Conservation (phyloP, 2,888 invertebrate species). For the Tuta absoluta region DNA sequence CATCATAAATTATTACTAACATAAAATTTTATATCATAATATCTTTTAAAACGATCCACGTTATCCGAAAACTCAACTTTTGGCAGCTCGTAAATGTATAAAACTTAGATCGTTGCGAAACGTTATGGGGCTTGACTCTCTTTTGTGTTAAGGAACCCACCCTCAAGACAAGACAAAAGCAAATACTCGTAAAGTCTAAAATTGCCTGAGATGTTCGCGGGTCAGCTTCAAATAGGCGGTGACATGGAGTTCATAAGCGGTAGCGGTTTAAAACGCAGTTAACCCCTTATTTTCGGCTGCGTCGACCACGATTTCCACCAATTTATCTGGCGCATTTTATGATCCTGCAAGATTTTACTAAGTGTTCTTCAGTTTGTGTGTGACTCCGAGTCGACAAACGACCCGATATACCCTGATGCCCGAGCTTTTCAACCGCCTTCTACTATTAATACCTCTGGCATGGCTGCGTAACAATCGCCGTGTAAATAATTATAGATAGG, state of each 20-base stretch:
- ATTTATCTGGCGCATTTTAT: too few relatives aligned
- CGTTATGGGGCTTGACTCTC: neutral
- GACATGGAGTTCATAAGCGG: neutral
- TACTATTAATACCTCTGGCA: too few relatives aligned
- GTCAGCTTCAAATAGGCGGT: neutral
- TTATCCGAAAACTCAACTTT: neutral
- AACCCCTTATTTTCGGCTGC: too few relatives aligned
- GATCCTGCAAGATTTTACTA: too few relatives aligned
- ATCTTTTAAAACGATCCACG: neutral
- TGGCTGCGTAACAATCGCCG: too few relatives aligned
- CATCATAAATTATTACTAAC: neutral
- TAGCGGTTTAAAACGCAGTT: neutral
- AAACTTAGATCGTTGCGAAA: neutral
- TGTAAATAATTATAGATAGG: too few relatives aligned
- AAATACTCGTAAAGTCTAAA: neutral
- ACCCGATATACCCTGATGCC: too few relatives aligned
- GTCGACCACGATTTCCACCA: too few relatives aligned
- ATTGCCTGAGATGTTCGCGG: neutral
- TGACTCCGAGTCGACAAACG: too few relatives aligned
- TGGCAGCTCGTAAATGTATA: neutral
- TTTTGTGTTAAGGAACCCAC: neutral
- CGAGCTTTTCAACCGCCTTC: too few relatives aligned
- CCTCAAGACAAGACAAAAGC: conserved; percentile 1
- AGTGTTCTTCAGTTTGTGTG: too few relatives aligned
- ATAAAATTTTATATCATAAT: neutral